Conservation (phyloP, 37 sponge, comb jelly and placozoan genomes). For the Cladorhizidae sp. region DNA sequence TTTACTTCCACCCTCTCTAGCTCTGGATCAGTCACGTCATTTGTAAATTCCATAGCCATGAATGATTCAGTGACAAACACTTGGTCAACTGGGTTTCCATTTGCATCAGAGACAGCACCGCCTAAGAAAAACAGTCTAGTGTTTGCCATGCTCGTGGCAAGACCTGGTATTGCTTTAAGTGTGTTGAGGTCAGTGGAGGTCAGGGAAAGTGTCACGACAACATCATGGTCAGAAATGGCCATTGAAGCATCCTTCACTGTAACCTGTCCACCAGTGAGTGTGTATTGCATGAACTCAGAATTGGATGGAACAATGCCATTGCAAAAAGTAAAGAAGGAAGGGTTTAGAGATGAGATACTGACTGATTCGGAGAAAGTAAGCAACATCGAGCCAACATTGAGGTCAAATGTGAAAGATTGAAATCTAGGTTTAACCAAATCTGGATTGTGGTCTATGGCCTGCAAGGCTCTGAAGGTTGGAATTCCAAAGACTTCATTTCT, state of each 20-base stretch:
- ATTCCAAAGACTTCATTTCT: constrained; percentile 53
- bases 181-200: constrained; percentile 62
- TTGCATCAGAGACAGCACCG: constrained; percentile 72
- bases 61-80: constrained; percentile 5
- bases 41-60: constrained; percentile 35
- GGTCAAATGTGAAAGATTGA: constrained; percentile 62
- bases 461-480: constrained; percentile 29
- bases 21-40: constrained; percentile 77
- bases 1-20: constrained; percentile 60
- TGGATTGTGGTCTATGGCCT: constrained; percentile 25
- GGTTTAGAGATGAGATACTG: constrained; percentile 49
- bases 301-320: constrained; percentile 9
- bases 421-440: constrained; percentile 66
- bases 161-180: constrained; percentile 53
- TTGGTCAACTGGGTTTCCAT: constrained; percentile 44
- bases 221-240: constrained; percentile 62
- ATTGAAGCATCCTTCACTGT: constrained; percentile 57
- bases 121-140: constrained; percentile 63
- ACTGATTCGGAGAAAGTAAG: constrained; percentile 76
- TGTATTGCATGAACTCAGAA: constrained; percentile 25
- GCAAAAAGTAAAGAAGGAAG: constrained; percentile 47
- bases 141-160: constrained; percentile 43
- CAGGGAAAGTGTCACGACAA: constrained; percentile 50
- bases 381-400: constrained; percentile 52
- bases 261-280: constrained; percentile 70